Evolutionary conservation across 2,888 invertebrate species (phyloP), one percentile per base, ranked within the genome.

Genomic region (Limnephilus rhombicus): DNA sequence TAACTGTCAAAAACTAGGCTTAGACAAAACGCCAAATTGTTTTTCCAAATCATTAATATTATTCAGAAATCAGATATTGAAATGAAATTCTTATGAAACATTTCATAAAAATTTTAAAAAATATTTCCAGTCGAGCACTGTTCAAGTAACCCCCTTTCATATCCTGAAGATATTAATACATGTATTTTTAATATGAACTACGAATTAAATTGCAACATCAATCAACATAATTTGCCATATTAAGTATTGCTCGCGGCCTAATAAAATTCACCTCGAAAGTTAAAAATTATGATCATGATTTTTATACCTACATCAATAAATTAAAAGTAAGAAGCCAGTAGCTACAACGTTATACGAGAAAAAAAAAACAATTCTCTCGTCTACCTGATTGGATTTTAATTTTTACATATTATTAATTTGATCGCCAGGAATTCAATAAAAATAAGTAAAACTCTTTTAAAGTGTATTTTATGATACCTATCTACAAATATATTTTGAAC

Each of bases 221-320:
- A 87, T 87, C 87, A 87, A 87, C 68, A 68, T 87, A 87, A 87
- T 87, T 87, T 53, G 87, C 87, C 68, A 34, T 18, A 49, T 87
- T 87, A 24, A 34, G 68, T 68, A 34, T 18, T 24, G 87, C 87
- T 68, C 12, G 85, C 12, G 45, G 85, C 85, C 24, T 34, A 83
- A 11, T 83, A 7, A 68, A 68, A 24, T 68, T 24, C 68, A 68
- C 68, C 68, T 68, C 68, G 9, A 24, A 24, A 68, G 68, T 24
- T 9, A 68, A 24, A 68, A 68, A 68, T 68, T 68, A 68, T 68
- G 68, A 68, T 68, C 68, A 68, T 68, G 68, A 68, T 68, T 24
- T 68, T 68, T 68, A 9, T 68, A 68, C 68, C n/a, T 68, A 68
- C 68, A 68, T 68, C 45, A 45, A 45, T 24, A 68, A n/a, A n/a